Base-by-base conservation (phyloP, 2,113 vertebrate species). In the Herpetotheres cachinnans region DNA sequence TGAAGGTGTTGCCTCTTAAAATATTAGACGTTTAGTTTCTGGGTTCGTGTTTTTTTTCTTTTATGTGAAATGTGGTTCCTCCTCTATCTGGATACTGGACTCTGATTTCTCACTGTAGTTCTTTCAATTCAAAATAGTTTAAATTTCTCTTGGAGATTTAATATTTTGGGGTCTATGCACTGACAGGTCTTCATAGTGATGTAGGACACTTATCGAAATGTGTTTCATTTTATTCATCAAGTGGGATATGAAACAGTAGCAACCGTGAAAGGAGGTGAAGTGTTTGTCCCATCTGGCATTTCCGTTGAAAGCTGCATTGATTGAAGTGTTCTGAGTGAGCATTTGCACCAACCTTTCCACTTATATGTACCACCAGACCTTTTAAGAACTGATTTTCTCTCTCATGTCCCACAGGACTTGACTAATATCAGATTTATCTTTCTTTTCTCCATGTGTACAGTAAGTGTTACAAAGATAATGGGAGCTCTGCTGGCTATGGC, bases 1-100 rank as follows among this genome's bases (percentile, higher is more conserved):
- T n/a, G 38, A 42, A 47, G 16, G 44, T 79, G 12, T 27, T 22
- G 7, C 9, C 11, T 50, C 34, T 65, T 36, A 8, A 0, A 1
- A 13, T 56, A 10, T 69, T 61, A 69, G n/a, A 29, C 4, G 8
- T 46, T 52, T 34, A 16, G 1, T 55, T 81, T n/a, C 36, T 56
- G 5, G 4, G 8, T 61, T 94, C 93, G 6, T 6, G n/a, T 80
- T 66, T 38, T 40, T 3, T 21, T 76, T 71, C 22, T 55, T 79
- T n/a, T 42, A 22, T 15, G 44, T 44, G 26, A 77, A 83, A 30
- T 46, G 3, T 50, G 38, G 3, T 55, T 91, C 6, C 20, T 69
- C 10, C 9, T 44, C 32, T 44, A 0, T n/a, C 25, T 89, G 36
- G 16, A 36, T 42, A 22, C 11, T 20, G 32, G 7, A 38, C 38